Evolutionary conservation across 2,888 invertebrate genomes (phyloP).

Genomic region (Theristus sp.): DNA sequence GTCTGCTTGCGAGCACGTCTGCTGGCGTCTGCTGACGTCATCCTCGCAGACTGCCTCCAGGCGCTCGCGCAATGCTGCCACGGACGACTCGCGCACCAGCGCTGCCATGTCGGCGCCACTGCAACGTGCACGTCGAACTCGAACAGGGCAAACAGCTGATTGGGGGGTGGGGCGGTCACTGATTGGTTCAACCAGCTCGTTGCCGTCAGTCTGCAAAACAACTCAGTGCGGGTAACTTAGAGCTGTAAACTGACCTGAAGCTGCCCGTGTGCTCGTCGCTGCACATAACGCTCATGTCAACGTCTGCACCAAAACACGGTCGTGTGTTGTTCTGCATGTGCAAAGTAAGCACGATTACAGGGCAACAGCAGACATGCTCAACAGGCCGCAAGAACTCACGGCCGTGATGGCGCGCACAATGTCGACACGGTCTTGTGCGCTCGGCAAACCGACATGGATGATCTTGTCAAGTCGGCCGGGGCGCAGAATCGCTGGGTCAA

Average conservation of each 20-base stretch:
- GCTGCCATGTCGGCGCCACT: constrained; percentile 78
- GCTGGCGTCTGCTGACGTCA: neutral
- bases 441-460: constrained; percentile 72
- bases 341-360: neutral
- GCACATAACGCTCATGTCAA: constrained; percentile 51
- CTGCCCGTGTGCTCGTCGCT: constrained; percentile 48
- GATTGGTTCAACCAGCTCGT: too few species aligned
- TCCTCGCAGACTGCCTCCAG: constrained; percentile 31
- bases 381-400: constrained; percentile 36
- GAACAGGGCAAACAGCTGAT: neutral
- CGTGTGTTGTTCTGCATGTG: constrained; percentile 50
- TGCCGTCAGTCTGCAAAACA: too few species aligned
- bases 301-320: constrained; percentile 55
- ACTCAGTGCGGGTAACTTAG: too few species aligned
- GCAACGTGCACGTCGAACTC: constrained; percentile 8
- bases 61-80: constrained; percentile 56
- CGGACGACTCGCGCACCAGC: constrained; percentile 65
- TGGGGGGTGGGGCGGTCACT: too few species aligned
- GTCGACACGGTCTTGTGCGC: constrained; percentile 55
- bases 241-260: constrained; percentile 54
- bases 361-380: neutral
- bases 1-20: neutral
- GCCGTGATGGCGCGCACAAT: constrained; percentile 74
- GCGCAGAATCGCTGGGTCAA: constrained; percentile 79
- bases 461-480: constrained; percentile 76